Percentiles rank a stretch among this genome's conserved stretches.
These are phyloP conservation scores for Hypena proboscidalis DNA, from an alignment of 2,888 invertebrate genomes.

Conservation along the genomic window DNA sequence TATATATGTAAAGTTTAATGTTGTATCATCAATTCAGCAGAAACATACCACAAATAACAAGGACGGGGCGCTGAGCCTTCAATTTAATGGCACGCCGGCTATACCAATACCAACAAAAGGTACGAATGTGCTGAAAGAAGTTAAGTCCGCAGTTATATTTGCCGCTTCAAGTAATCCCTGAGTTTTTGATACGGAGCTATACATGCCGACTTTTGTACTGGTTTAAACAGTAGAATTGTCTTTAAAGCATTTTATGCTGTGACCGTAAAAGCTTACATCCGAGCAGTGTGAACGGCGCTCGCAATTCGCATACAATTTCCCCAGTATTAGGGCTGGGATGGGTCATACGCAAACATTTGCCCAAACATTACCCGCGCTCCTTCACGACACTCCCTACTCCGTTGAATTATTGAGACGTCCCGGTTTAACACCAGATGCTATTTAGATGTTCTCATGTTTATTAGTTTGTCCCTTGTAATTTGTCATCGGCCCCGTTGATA, in stretches of 20 bases:
- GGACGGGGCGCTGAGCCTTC: slow-evolving; percentile 41
- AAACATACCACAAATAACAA: slow-evolving; percentile 41
- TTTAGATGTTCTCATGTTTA: slow-evolving; percentile 62
- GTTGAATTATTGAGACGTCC: slow-evolving; percentile 66
- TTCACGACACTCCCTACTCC: slow-evolving; percentile 30
- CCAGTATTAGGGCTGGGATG: slow-evolving; percentile 30
- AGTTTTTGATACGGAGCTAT: slow-evolving; percentile 16
- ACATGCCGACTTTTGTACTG: slow-evolving; percentile 10
- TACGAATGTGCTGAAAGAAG: slow-evolving; percentile 49
- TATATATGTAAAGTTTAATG: slow-evolving; percentile 38
- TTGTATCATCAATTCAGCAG: slow-evolving; percentile 37
- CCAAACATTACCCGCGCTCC: slow-evolving; percentile 52
- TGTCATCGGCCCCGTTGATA: slow-evolving; percentile 73
- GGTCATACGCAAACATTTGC: slow-evolving; percentile 65
- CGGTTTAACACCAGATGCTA: slow-evolving; percentile 69
- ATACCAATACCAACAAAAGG: slow-evolving; percentile 48
- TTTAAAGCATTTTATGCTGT: slow-evolving; percentile 13
- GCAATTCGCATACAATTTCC: slow-evolving; percentile 39
- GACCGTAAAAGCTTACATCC: not conserved
- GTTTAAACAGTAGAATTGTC: not conserved
- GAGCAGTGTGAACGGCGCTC: slow-evolving; percentile 23
- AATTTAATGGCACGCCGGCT: slow-evolving; percentile 45
- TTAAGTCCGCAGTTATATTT: slow-evolving; percentile 43
- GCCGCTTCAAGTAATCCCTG: slow-evolving; percentile 29
- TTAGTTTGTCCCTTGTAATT: slow-evolving; percentile 67